These are phyloP conservation scores for Protosalanx chinensis DNA, from an alignment of 2,797 vertebrate species.

Conservation along the genomic window DNA sequence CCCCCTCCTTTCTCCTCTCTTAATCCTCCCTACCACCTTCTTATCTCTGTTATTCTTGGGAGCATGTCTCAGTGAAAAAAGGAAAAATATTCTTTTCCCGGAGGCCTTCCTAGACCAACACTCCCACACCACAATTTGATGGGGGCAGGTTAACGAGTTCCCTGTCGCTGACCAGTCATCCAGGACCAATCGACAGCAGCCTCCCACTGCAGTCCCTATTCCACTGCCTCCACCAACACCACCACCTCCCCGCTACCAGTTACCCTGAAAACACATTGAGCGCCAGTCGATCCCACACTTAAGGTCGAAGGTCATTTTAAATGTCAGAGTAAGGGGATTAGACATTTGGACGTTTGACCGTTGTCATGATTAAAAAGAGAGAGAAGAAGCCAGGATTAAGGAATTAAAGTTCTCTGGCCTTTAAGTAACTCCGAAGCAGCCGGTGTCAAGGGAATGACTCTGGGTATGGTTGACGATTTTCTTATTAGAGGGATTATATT, in stretches of 20 bases:
- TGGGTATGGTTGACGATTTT: slow-evolving; percentile 45
- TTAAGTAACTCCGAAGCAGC: slow-evolving; percentile 42
- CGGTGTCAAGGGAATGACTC: slow-evolving; percentile 40
- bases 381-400: slow-evolving; percentile 41
- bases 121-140: neutral
- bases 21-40: slow-evolving; percentile 1
- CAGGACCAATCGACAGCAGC: slow-evolving; percentile 47
- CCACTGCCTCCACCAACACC: neutral
- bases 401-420: slow-evolving; percentile 33
- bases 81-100: neutral
- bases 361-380: slow-evolving; percentile 21
- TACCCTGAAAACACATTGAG: slow-evolving; percentile 44
- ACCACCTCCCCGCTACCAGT: slow-evolving; percentile 3
- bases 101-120: neutral
- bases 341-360: slow-evolving; percentile 19
- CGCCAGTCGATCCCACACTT: slow-evolving; percentile 50
- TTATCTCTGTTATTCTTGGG: neutral
- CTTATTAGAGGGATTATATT: slow-evolving; percentile 58
- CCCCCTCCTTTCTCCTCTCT: neutral
- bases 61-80: neutral
- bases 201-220: slow-evolving; percentile 27
- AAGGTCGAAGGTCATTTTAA: slow-evolving; percentile 54
- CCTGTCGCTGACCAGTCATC: slow-evolving; percentile 42
- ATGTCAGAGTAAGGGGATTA: slow-evolving; percentile 36
- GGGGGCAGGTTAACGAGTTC: slow-evolving; percentile 38